Percentiles rank a stretch among this genome's conserved stretches.
Evolutionary conservation across 1,140 invertebrate genomes (phyloP).

Genomic region (Campoletis sonorensis): DNA sequence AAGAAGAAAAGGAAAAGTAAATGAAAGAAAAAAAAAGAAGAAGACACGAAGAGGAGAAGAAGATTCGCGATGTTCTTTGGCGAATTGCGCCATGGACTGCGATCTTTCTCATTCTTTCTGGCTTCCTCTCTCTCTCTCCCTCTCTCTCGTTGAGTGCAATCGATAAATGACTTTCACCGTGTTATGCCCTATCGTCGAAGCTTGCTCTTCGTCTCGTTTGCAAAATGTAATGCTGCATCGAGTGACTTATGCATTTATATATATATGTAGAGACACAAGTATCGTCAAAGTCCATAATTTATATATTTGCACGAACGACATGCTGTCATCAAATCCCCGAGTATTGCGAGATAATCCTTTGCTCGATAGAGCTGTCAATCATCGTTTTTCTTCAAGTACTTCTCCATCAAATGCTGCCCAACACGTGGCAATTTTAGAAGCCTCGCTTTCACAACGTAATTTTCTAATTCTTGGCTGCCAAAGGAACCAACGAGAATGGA

Average conservation of each 20-base stretch:
- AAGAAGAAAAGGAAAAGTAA: slow-evolving; percentile 44
- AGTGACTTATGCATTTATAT: background rate
- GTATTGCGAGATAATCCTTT: background rate
- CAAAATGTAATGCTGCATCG: background rate
- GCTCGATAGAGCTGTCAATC: background rate
- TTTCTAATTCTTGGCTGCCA: too few relatives aligned
- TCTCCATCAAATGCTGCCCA: background rate
- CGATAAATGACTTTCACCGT: slow-evolving; percentile 22
- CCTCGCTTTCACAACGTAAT: background rate
- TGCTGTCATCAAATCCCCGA: background rate
- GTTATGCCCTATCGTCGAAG: slow-evolving; percentile 5
- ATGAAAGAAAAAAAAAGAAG: slow-evolving; percentile 44
- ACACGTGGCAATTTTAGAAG: background rate
- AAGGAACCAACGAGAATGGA: too few relatives aligned
- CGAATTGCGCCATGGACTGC: slow-evolving; percentile 40
- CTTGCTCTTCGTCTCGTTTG: background rate
- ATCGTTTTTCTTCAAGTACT: background rate
- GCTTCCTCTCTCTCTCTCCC: background rate
- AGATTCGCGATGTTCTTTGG: slow-evolving; percentile 51
- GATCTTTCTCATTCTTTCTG: background rate
- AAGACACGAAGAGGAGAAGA: slow-evolving; percentile 22
- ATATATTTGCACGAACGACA: slow-evolving; percentile 8
- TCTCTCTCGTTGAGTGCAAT: background rate
- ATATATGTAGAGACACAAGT: background rate
- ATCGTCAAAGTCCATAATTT: slow-evolving; percentile 1